phyloP scores from a whole-genome alignment of 35 echinoderm and acorn worm genomes.

The Apostichopus japonicus region DNA sequence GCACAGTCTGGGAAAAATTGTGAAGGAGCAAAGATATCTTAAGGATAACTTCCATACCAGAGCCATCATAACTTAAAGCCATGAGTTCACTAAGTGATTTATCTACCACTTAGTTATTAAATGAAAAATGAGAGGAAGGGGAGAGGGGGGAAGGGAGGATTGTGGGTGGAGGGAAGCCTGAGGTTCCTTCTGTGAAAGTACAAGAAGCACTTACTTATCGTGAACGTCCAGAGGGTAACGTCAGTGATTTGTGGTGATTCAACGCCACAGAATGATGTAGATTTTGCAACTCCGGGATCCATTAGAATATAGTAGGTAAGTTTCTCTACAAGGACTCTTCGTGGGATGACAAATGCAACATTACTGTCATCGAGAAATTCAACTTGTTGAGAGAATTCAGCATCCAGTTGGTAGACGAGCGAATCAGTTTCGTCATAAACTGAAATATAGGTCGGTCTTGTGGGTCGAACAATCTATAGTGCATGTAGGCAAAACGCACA shows the following conservation, averaged over 20 bases:
- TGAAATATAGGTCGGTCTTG: constrained; percentile 10
- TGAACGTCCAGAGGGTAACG: constrained; percentile 18
- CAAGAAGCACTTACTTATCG: constrained; percentile 13
- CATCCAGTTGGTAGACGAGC: constrained; percentile 6
- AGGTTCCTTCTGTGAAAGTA: too few species aligned
- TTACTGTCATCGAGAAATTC: constrained; percentile 2
- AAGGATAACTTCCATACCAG: too few species aligned
- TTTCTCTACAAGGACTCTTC: constrained; percentile 9
- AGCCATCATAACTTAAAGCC: too few species aligned
- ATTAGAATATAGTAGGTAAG: constrained; percentile 5
- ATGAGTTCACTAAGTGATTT: too few species aligned
- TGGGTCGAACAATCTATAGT: constrained; percentile 23
- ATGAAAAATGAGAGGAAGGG: too few species aligned
- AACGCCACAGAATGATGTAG: constrained; percentile 33
- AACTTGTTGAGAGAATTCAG: constrained; percentile 17
- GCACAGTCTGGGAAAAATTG: too few species aligned
- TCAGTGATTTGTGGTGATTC: constrained; percentile 25
- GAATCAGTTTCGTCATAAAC: neutral
- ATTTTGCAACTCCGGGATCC: constrained; percentile 27
- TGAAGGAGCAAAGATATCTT: too few species aligned
- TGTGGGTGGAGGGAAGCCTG: too few species aligned
- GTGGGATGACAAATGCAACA: constrained; percentile 1
- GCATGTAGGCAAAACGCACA: too few species aligned
- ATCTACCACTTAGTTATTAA: too few species aligned
- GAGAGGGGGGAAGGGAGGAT: too few species aligned